A percentile compares a stretch with the other conserved stretches of the same genome.
Evolutionary conservation across 2,888 invertebrate species (phyloP).

Genomic region (Drosophila quinaria): DNA sequence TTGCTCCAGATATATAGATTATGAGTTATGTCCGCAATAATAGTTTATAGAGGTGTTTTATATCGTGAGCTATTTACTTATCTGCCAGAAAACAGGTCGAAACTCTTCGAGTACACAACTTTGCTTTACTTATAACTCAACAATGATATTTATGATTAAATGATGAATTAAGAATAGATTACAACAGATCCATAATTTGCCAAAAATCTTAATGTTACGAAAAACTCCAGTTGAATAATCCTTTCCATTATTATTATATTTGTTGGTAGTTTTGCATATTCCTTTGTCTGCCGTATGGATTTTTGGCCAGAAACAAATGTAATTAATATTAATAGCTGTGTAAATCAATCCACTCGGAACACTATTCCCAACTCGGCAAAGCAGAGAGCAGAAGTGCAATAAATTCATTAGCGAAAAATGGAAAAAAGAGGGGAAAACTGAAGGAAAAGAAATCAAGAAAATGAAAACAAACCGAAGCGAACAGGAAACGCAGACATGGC

Average conservation of each 20-base stretch:
- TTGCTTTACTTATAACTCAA: neutral
- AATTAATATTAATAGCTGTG: slow-evolving; percentile 59
- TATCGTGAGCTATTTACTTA: slow-evolving; percentile 7
- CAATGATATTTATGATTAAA: neutral
- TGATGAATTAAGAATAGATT: too few species aligned
- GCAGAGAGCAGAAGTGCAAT: slow-evolving; percentile 58
- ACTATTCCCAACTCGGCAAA: slow-evolving; percentile 39
- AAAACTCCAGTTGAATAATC: neutral
- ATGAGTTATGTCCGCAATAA: slow-evolving; percentile 31
- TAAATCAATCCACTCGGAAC: slow-evolving; percentile 52
- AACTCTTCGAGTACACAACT: neutral
- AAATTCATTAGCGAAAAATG: slow-evolving; percentile 79
- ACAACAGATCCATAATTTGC: neutral
- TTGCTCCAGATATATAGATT: slow-evolving; percentile 14
- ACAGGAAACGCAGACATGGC: slow-evolving; percentile 73
- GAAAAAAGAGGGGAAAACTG: slow-evolving; percentile 10
- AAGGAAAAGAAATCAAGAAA: slow-evolving; percentile 22
- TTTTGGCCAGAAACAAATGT: slow-evolving; percentile 20
- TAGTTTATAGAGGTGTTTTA: slow-evolving; percentile 3
- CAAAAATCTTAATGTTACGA: neutral
- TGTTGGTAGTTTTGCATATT: slow-evolving; percentile 25
- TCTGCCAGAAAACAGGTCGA: neutral
- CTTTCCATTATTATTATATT: neutral
- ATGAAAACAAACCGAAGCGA: slow-evolving; percentile 52
- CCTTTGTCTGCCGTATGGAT: slow-evolving; percentile 4